Evolutionary conservation across 2,797 vertebrate genomes (phyloP), one percentile per base, ranked within the genome.

Genomic region (Pseudomugil gertrudae): DNA sequence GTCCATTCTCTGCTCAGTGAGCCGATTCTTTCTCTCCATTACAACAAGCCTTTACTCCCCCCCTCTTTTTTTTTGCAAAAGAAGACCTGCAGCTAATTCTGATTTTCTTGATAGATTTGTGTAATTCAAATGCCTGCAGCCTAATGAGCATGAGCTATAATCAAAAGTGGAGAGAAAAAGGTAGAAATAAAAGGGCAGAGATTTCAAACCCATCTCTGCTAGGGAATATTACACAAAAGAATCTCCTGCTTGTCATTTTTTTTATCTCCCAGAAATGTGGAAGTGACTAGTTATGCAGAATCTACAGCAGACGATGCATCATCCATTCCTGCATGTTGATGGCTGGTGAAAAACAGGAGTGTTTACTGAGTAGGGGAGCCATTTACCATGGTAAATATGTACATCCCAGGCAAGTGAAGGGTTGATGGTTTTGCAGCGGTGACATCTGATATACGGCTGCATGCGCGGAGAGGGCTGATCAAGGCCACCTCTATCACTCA

Each of bases 401-500:
- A 84, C 84, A 79, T 88, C 85, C 75, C 48, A 15, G 84, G 69
- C 81, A 74, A 36, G 79, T 85, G 82, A 81, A 74, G 83, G 89
- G 77, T 83, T 88, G 90, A 92, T 89, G 86, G 83, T 87, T 87
- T 76, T 83, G 86, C 85, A 47, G 81, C 74, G n/a, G 69, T 85
- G 89, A 91, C 90, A 88, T 83, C 78, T 91, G 88, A 93, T 92
- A 84, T 90, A 93, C 63, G 76, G 80, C 77, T 29, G 55, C 76
- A 76, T 77, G 87, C 75, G 38, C 83, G 57, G 63, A 76, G 76
- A 79, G 81, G 78, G 74, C 86, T 85, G 90, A 92, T 90, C 90
- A 92, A 92, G 90, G 89, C 89, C 89, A 82, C 88, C 87, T 87
- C 92, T 81, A 93, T 92, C 89, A 91, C 87, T 91, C 92, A 92